A percentile compares a stretch with the other conserved stretches of the same genome.
Conservation (phyloP, 2,888 invertebrate genomes). For the Ormyrus labotus region DNA sequence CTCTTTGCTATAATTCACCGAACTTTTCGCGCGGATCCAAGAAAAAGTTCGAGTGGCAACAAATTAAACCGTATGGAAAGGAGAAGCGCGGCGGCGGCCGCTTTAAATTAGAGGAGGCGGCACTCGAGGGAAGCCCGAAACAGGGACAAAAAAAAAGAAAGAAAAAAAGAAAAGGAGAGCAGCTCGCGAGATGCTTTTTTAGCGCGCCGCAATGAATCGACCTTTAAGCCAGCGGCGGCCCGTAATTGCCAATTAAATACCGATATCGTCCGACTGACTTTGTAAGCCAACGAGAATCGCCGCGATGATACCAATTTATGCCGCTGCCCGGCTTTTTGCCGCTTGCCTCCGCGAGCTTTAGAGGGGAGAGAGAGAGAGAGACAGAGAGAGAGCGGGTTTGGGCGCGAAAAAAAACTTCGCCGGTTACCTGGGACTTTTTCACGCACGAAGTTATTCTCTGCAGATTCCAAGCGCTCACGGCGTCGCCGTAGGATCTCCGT, state of each 20-base stretch:
- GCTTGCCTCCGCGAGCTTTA: background rate
- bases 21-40: too few relatives aligned
- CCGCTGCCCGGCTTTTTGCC: background rate
- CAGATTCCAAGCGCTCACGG: constrained; percentile 66
- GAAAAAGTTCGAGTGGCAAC: too few relatives aligned
- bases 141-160: background rate
- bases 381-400: background rate
- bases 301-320: constrained; percentile 35
- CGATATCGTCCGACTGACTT: constrained; percentile 51
- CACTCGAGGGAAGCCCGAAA: background rate
- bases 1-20: background rate
- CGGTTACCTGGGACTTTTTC: constrained; percentile 62
- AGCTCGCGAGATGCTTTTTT: background rate
- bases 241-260: constrained; percentile 67
- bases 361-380: background rate
- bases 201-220: constrained; percentile 37
- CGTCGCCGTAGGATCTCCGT: constrained; percentile 67
- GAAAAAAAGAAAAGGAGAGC: background rate
- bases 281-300: constrained; percentile 9
- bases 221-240: constrained; percentile 56
- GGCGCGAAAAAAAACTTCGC: too few relatives aligned
- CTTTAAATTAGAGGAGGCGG: background rate
- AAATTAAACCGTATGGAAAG: too few relatives aligned
- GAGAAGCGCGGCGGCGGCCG: background rate
- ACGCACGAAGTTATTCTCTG: constrained; percentile 62